Percentiles rank a stretch among this genome's conserved stretches.
These are phyloP conservation scores for Marmota monax DNA, from an alignment of 2,113 vertebrate genomes.

Conservation along the genomic window DNA sequence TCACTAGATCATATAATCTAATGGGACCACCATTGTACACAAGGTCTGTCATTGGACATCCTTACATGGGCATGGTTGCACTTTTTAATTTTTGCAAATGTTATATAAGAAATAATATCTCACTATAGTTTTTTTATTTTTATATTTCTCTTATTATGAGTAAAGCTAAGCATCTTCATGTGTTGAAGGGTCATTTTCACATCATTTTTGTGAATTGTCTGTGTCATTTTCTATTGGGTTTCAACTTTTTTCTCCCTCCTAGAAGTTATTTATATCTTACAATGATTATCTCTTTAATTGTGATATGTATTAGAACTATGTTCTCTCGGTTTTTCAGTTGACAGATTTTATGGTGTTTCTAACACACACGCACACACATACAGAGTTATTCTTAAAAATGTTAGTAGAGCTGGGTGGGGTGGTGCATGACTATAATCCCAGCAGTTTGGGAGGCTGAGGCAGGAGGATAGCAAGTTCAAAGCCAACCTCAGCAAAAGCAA, in stretches of 20 bases:
- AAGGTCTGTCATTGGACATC: neutral
- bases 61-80: neutral
- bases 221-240: neutral
- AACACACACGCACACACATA: too few species aligned
- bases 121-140: neutral
- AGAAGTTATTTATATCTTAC: neutral
- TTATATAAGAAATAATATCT: neutral
- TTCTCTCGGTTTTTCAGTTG: neutral
- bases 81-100: neutral
- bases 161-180: conserved; percentile 26
- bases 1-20: neutral
- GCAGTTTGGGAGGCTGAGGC: too few species aligned
- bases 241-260: neutral
- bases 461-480: too few species aligned
- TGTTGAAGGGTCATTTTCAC: neutral
- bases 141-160: neutral
- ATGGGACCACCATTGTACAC: neutral
- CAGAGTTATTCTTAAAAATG: neutral
- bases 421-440: too few species aligned
- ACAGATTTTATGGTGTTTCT: neutral
- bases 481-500: too few species aligned
- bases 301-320: neutral
- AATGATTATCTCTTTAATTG: neutral
- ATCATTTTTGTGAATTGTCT: conserved; percentile 34
- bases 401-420: neutral